Conservation (phyloP, 2,888 invertebrate species). For the Heliconius hortense region DNA sequence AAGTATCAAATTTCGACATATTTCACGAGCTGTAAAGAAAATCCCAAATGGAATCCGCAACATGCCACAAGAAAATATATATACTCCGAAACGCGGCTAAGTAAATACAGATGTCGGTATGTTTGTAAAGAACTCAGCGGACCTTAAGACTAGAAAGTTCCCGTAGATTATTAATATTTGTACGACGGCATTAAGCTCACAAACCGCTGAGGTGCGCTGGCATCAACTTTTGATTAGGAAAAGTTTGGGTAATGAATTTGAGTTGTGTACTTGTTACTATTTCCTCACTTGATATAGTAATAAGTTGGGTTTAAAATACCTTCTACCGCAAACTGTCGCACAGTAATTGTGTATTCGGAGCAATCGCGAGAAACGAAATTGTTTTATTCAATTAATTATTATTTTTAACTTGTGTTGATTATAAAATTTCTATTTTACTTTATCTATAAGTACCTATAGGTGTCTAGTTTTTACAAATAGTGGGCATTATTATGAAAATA, state of each 20-base stretch:
- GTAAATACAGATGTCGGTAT: slow-evolving; percentile 60
- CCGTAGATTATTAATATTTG: slow-evolving; percentile 47
- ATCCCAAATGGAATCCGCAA: slow-evolving; percentile 39
- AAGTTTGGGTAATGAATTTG: slow-evolving; percentile 28
- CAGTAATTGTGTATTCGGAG: no score
- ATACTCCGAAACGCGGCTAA: slow-evolving; percentile 47
- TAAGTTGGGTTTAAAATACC: background rate
- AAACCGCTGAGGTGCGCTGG: slow-evolving; percentile 20
- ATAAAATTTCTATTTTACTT: no score
- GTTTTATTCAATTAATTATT: no score
- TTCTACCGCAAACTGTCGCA: no score
- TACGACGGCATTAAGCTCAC: slow-evolving; percentile 29
- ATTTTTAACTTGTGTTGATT: no score
- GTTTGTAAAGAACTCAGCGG: slow-evolving; percentile 64
- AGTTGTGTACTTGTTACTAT: slow-evolving; percentile 20
- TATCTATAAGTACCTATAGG: no score
- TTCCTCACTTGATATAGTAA: slow-evolving; percentile 13
- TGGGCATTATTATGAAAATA: no score
- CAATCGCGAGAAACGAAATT: no score
- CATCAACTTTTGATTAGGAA: slow-evolving; percentile 30
- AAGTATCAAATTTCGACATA: slow-evolving; percentile 3
- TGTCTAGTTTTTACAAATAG: no score
- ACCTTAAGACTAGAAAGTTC: slow-evolving; percentile 48
- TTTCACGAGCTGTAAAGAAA: slow-evolving; percentile 23
- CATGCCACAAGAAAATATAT: slow-evolving; percentile 42